Conservation (phyloP, 2,113 vertebrate species). For the Pelodiscus sinensis region DNA sequence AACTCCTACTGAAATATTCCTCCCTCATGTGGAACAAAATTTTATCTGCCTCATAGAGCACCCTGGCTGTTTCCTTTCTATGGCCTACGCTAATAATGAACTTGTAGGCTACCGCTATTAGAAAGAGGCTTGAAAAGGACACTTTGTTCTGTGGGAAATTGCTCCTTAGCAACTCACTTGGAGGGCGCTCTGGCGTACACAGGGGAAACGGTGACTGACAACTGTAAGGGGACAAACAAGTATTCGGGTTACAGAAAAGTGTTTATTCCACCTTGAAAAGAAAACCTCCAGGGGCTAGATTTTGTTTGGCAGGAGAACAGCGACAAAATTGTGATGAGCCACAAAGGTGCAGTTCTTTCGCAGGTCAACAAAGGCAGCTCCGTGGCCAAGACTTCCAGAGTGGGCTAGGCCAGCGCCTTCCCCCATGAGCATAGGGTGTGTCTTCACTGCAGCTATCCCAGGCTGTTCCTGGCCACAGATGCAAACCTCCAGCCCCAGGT, state of each 20-base stretch:
- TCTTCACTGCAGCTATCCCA: not conserved
- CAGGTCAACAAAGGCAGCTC: not conserved
- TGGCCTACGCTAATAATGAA: not conserved
- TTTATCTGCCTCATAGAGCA: not conserved
- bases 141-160: not conserved
- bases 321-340: not conserved
- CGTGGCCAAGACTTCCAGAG: not conserved
- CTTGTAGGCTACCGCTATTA: too few relatives aligned
- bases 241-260: too few relatives aligned
- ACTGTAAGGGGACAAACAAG: not conserved
- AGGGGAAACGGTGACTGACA: not conserved
- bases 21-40: slow-evolving; percentile 63
- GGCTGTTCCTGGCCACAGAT: not conserved
- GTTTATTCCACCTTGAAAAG: too few relatives aligned
- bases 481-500: not conserved
- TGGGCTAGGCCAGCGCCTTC: not conserved
- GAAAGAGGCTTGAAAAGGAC: not conserved
- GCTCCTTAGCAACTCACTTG: not conserved
- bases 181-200: not conserved
- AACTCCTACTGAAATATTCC: not conserved
- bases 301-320: not conserved
- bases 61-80: not conserved
- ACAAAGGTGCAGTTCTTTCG: not conserved
- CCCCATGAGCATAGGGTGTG: too few relatives aligned
- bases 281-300: not conserved